Base-by-base conservation (phyloP, 2,113 vertebrate genomes). In the Polypterus bichir region DNA sequence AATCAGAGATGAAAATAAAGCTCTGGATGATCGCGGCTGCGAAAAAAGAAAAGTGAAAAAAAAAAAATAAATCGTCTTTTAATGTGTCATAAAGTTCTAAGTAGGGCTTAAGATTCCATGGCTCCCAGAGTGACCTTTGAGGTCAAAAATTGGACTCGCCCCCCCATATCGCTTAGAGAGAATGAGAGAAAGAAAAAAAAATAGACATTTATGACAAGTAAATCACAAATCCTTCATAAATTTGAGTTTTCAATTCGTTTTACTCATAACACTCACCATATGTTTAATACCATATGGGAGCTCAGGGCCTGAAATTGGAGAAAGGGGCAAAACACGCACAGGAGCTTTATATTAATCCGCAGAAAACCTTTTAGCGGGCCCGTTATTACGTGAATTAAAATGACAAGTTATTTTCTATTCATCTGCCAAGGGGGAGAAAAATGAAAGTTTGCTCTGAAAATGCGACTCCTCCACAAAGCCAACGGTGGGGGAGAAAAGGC, bases 21-120 rank as follows among this genome's bases (percentile, higher is more conserved):
- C 66, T 60, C 52, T 9, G 4, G 56, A 51, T 48, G 49, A 46
- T 57, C 56, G 52, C 78, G 81, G 79, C 73, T 83, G 78, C 78
- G 80, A 80, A 82, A 74, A 75, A 65, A 77, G 72, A 79, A 77
- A 75, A 61, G 68, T 78, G 79, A 65, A 61, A 72, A 81, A 76
- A 81, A 76, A 77, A 78, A 71, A 70, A 71, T 74, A 75, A 79
- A 67, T 73, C 73, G 65, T 27, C 27, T 62, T 68, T 48, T 6
- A 49, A 11, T 60, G 9, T 11, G n/a, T 46, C 27, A 46, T 45
- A 54, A 59, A 51, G 59, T 57, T 64, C 64, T 54, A 58, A 64
- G 46, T 47, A 59, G 56, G 57, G 55, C 56, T 59, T 72, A 57
- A 57, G 49, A 46, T 67, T 55, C 51, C 27, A 45, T 57, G 46